Evolutionary conservation across 1,140 invertebrate genomes (phyloP), one percentile per base, ranked within the genome.

Genomic region (Globodera rostochiensis): DNA sequence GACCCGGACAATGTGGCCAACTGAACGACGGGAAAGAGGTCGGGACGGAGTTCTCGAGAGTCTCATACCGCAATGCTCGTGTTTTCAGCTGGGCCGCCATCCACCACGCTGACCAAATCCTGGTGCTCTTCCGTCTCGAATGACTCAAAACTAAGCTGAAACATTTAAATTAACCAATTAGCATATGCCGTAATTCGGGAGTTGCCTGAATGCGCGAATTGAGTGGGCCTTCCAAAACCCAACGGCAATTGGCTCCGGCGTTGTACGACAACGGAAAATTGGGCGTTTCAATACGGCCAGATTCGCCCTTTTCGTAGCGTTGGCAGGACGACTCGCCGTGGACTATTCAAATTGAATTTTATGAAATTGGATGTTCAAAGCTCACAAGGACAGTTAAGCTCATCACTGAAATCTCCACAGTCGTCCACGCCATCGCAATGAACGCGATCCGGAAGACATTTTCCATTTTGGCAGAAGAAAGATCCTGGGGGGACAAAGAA

Each of bases 61-160:
- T 53, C 8, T 19, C 69, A 6, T 19, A 71, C 69, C 5, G 94
- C 95, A 4, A 95, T 94, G 19, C 95, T 94, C 85, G 96, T 95
- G 80, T 97, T 95, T 91, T 98, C 96, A 5, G 96, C 96, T 86
- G 95, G 92, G 45, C 96, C 96, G 46, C 97, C 96, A 3, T 95
- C 95, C 84, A 97, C 92, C 84, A 98, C 95, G 91, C 97, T 95
- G 7, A 98, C 95, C 57, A 95, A 95, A 91, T 98, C 96, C 87
- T 96, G 96, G 86, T 94, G 94, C 90, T 96, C 95, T 91, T 98
- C 96, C 6, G 96, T 98, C 89, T 96, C 95, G 91, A 98, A 98
- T 91, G 96, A 95, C 36, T 89, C 89, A 70, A 89, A 90, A 92
- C 95, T 95, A 91, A 98, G 96, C 93, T 97, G 92, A 71, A 80